Base-by-base conservation (phyloP, 2,888 invertebrate genomes). In the Protonemura montana region DNA sequence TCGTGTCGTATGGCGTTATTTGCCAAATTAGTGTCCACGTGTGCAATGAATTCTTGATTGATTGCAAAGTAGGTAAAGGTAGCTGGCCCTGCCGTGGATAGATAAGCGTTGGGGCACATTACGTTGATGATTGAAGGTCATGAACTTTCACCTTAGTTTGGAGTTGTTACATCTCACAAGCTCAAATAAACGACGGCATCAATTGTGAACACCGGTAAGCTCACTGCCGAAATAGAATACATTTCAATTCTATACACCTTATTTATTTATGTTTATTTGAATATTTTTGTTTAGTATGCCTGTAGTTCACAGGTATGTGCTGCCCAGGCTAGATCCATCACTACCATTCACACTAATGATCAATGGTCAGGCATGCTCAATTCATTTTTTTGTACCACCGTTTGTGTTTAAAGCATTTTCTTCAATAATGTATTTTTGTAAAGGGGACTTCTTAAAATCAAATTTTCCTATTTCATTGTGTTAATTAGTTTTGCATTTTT, bases 91-190 rank as follows among this genome's bases (percentile, higher is more conserved):
- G 85, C 29, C 25, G 76, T 85, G 28, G 76, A 76, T 2, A 59
- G 59, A 59, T 59, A 59, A 59, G 59, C 59, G 59, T 28, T 41
- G 82, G 86, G 87, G 86, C 85, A 86, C 86, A 76, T 85, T 77
- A 59, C 59, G 59, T 59, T 59, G 59, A 59, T 83, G 28, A 86
- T 29, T 85, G 87, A 87, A 87, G 87, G 87, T 87, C 87, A 87
- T 87, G 87, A 87, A 87, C 87, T 87, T 87, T 87, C 87, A 87
- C 87, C 87, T 87, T 86, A 87, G 29, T 81, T 29, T 27, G n/a
- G 30, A 28, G 78, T 78, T 78, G 28, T 27, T 27, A 78, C 78
- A 78, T 21, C 59, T 59, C 7, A 13, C n/a, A 21, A 27, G 78
- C 78, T 27, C 28, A 25, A 7, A 59, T 2, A 7, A 59, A 16